Evolutionary conservation across 2,888 invertebrate species (phyloP).

Genomic region (Agrochola macilenta): DNA sequence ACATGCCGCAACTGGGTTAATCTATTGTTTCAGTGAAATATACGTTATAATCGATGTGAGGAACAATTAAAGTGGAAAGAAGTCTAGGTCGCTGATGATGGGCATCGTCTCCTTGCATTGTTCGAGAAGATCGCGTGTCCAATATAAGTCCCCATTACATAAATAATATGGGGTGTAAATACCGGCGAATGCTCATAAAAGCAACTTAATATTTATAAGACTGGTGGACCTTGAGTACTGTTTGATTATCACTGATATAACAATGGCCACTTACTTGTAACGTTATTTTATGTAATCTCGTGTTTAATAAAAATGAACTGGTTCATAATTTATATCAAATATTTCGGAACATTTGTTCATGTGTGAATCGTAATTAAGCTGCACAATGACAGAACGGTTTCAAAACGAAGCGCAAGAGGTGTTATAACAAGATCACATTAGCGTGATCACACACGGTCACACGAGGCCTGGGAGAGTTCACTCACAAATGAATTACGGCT

Average conservation of each 20-base stretch:
- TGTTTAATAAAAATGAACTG: conserved; percentile 61
- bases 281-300: conserved; percentile 67
- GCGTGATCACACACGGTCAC: conserved; percentile 84
- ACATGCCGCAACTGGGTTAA: conserved; percentile 83
- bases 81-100: conserved; percentile 86
- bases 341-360: conserved; percentile 65
- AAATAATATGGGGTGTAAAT: conserved; percentile 86
- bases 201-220: conserved; percentile 81
- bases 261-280: conserved; percentile 72
- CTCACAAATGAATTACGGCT: conserved; percentile 85
- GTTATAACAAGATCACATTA: conserved; percentile 84
- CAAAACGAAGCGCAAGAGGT: conserved; percentile 78
- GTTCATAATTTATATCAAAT: conserved; percentile 50
- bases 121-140: conserved; percentile 87
- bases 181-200: conserved; percentile 76
- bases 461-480: conserved; percentile 83
- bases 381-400: conserved; percentile 77
- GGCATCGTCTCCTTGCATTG: conserved; percentile 88
- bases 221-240: conserved; percentile 78
- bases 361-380: conserved; percentile 77
- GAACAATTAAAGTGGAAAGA: conserved; percentile 87
- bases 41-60: conserved; percentile 83
- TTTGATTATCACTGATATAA: conserved; percentile 75
- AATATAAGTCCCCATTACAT: conserved; percentile 89
- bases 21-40: conserved; percentile 87